Conservation (phyloP, 1,140 invertebrate species). For the Drosophila mojavensis region DNA sequence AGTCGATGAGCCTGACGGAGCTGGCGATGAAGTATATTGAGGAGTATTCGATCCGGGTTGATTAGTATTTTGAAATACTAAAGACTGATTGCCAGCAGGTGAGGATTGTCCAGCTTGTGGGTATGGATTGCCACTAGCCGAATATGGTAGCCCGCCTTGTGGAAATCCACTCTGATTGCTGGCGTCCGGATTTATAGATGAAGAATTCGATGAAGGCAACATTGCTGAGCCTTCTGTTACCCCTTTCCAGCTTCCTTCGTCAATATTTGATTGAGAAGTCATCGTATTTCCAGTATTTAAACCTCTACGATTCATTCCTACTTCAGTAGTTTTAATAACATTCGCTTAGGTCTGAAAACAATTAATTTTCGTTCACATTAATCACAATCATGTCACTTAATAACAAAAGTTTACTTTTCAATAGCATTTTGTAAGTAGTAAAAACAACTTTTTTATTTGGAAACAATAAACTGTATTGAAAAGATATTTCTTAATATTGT, state of each 20-base stretch:
- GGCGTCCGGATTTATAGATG: slow-evolving; percentile 71
- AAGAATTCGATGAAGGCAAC: slow-evolving; percentile 68
- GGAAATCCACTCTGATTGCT: slow-evolving; percentile 76
- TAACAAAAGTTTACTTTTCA: neutral
- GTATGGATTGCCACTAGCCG: slow-evolving; percentile 72
- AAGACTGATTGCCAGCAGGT: slow-evolving; percentile 88
- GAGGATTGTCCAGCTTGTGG: slow-evolving; percentile 85
- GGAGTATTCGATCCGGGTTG: slow-evolving; percentile 89
- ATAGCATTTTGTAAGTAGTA: neutral
- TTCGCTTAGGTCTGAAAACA: slow-evolving; percentile 57
- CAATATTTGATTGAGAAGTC: slow-evolving; percentile 80
- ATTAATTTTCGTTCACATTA: neutral
- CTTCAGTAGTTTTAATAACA: slow-evolving; percentile 55
- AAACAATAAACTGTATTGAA: neutral
- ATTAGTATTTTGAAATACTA: slow-evolving; percentile 88
- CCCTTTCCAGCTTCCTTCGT: slow-evolving; percentile 78
- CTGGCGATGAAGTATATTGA: slow-evolving; percentile 90
- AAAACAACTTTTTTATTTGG: slow-evolving; percentile 7
- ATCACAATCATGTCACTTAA: neutral
- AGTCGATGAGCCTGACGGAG: slow-evolving; percentile 90
- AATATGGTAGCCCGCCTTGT: slow-evolving; percentile 74
- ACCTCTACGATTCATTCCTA: slow-evolving; percentile 82
- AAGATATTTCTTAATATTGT: neutral
- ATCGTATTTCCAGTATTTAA: slow-evolving; percentile 79
- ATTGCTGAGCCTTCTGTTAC: slow-evolving; percentile 70